These are phyloP conservation scores for Drosophila prosaltans DNA, from an alignment of 1,140 invertebrate genomes.

Conservation along the genomic window DNA sequence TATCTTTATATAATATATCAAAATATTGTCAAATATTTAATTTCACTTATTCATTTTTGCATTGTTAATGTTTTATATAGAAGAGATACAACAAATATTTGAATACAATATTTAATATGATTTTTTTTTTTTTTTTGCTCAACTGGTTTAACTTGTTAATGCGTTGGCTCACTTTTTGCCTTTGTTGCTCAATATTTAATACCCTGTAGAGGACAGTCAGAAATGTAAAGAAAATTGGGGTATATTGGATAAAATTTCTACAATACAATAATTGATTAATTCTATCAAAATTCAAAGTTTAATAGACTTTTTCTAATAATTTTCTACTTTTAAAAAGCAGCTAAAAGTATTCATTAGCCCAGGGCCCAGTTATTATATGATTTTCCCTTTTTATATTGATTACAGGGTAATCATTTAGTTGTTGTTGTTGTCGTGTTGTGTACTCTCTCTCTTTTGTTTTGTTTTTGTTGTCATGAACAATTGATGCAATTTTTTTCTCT, in stretches of 20 bases:
- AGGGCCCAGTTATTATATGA: no score
- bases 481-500: constrained; percentile 32
- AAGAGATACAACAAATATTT: constrained; percentile 6
- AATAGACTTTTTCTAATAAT: no score
- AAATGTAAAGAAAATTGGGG: background rate
- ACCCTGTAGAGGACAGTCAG: background rate
- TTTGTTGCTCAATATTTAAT: background rate
- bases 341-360: no score
- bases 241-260: no score
- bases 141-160: constrained; percentile 41
- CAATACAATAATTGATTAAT: no score
- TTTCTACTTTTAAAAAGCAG: no score
- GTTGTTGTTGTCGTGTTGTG: background rate
- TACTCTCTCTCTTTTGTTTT: no score
- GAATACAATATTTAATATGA: constrained; percentile 28
- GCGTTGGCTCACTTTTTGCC: background rate
- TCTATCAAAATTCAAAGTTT: no score
- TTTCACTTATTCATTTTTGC: background rate
- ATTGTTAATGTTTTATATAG: background rate
- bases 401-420: background rate
- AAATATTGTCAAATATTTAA: constrained; percentile 8
- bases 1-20: no score
- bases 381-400: no score
- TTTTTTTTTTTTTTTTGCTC: constrained; percentile 20
- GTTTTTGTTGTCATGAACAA: constrained; percentile 29